phyloP scores from a whole-genome alignment of 2,113 vertebrate genomes.

The Hippocampus barbouri region DNA sequence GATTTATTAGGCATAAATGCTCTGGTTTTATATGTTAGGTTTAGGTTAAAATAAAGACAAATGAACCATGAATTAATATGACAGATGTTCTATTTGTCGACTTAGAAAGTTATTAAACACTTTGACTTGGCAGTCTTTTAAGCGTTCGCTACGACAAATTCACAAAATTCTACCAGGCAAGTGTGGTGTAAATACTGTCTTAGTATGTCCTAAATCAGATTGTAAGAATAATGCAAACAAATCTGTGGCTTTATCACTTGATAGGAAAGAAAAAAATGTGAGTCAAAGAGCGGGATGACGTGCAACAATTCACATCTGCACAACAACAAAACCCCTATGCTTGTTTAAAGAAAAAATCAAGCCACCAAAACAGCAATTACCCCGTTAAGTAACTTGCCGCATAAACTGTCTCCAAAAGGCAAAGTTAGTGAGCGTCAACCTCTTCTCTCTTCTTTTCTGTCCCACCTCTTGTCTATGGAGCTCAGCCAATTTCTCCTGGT shows the following conservation, averaged over 20 bases:
- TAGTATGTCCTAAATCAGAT: too few species aligned
- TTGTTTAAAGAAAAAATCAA: constrained; percentile 7
- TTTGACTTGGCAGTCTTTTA: too few species aligned
- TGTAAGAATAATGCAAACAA: too few species aligned
- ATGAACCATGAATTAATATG: too few species aligned
- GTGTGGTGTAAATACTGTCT: too few species aligned
- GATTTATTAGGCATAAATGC: too few species aligned
- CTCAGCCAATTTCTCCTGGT: constrained; percentile 85
- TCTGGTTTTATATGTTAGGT: too few species aligned
- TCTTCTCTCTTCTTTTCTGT: constrained; percentile 48
- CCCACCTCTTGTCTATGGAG: constrained; percentile 79
- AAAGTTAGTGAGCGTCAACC: constrained; percentile 8
- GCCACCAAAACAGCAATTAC: constrained; percentile 30
- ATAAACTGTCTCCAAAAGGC: constrained; percentile 9
- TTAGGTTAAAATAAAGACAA: too few species aligned
- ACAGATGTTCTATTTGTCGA: too few species aligned
- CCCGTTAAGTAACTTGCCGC: constrained; percentile 24
- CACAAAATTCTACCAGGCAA: too few species aligned
- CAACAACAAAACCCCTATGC: constrained; percentile 7
- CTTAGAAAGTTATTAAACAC: too few species aligned
- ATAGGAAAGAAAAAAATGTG: constrained; percentile 44
- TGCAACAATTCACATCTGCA: constrained; percentile 36
- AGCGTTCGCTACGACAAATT: too few species aligned
- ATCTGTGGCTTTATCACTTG: constrained; percentile 8
- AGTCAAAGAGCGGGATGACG: constrained; percentile 57